Percentiles rank a stretch among this genome's conserved stretches.
phyloP scores from a whole-genome alignment of 1,140 invertebrate genomes.

The Drosophila subobscura region DNA sequence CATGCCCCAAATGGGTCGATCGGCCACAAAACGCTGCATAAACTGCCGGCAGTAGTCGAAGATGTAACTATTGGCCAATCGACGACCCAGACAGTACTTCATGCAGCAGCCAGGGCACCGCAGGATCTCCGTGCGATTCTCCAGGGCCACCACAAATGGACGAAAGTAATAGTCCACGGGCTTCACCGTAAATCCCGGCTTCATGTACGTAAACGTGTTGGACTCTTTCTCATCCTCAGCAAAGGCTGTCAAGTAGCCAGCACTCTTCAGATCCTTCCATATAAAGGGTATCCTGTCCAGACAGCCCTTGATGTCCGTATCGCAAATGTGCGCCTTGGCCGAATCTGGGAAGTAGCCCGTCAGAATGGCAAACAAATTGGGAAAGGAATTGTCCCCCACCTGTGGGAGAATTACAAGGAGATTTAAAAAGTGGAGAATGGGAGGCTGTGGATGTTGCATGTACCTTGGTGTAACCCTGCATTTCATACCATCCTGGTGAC shows the following conservation, averaged over 20 bases:
- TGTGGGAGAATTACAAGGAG: slow-evolving; percentile 65
- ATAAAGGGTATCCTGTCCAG: slow-evolving; percentile 89
- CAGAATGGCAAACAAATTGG: slow-evolving; percentile 91
- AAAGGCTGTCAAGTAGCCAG: slow-evolving; percentile 90
- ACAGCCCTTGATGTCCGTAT: slow-evolving; percentile 83
- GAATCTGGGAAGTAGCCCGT: slow-evolving; percentile 86
- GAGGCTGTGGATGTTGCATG: slow-evolving; percentile 5
- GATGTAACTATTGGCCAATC: slow-evolving; percentile 85
- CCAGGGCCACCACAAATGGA: slow-evolving; percentile 88
- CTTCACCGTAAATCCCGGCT: slow-evolving; percentile 89
- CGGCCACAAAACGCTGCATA: slow-evolving; percentile 73
- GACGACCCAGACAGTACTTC: slow-evolving; percentile 85
- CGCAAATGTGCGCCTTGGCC: slow-evolving; percentile 84
- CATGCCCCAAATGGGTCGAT: slow-evolving; percentile 88
- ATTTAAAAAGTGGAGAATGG: background rate
- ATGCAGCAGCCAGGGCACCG: slow-evolving; percentile 37
- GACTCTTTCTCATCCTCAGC: slow-evolving; percentile 90
- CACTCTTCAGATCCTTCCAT: slow-evolving; percentile 89
- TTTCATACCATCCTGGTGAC: slow-evolving; percentile 57
- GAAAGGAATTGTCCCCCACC: slow-evolving; percentile 91
- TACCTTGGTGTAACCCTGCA: slow-evolving; percentile 71
- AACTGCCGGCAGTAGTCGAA: slow-evolving; percentile 86
- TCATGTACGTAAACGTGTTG: slow-evolving; percentile 91
- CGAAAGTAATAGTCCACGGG: slow-evolving; percentile 93
- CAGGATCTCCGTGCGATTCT: slow-evolving; percentile 84